Conservation (phyloP, 92 coral and sea anemone genomes). For the Phenganax stokvisi region DNA sequence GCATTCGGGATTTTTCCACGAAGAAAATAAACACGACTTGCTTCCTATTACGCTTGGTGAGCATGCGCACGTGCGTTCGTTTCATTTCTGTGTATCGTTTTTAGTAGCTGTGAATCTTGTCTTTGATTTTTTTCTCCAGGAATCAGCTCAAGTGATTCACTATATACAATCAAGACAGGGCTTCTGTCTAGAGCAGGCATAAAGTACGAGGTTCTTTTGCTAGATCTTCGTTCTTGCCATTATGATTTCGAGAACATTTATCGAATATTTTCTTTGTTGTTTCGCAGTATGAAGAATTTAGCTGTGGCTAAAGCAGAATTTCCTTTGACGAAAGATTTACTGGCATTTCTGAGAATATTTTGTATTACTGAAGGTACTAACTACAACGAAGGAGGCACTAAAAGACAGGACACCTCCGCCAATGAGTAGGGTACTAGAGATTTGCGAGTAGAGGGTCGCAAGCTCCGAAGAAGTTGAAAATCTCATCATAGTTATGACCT, state of each 20-base stretch:
- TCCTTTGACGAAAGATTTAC: constrained; percentile 68
- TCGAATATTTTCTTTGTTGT: background rate
- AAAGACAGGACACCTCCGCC: too few species aligned
- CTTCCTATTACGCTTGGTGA: constrained; percentile 60
- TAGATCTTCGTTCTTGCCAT: background rate
- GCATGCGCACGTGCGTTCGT: background rate
- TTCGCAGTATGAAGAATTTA: constrained; percentile 26
- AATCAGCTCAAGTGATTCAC: constrained; percentile 80
- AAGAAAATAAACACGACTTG: constrained; percentile 65
- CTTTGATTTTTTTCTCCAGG: constrained; percentile 39
- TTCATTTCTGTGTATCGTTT: background rate
- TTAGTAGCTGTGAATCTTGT: background rate
- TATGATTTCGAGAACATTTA: background rate
- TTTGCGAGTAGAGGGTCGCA: background rate
- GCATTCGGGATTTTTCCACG: constrained; percentile 84
- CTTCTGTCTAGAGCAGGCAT: constrained; percentile 56
- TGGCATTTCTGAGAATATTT: constrained; percentile 75
- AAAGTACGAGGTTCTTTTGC: constrained; percentile 58
- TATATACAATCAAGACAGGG: constrained; percentile 72
- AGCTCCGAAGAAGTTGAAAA: background rate
- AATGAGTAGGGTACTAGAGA: background rate
- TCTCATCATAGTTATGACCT: background rate
- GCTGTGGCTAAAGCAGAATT: constrained; percentile 50
- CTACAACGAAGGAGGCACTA: too few species aligned
- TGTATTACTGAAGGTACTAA: constrained; percentile 71